Conservation (phyloP, 2,888 invertebrate genomes). For the Carpatolechia fugitivella region DNA sequence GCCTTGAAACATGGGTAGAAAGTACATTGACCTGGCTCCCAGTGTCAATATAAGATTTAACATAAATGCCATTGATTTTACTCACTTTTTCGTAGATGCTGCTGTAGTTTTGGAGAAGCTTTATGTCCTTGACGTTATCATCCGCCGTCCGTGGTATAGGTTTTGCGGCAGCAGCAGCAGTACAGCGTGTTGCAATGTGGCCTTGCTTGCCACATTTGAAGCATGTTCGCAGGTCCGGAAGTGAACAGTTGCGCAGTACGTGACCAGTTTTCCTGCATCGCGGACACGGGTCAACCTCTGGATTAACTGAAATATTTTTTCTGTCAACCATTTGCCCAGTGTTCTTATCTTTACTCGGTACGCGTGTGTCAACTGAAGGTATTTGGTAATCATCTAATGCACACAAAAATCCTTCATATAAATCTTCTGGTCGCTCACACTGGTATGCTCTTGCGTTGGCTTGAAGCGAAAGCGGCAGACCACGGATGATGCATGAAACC, state of each 20-base stretch:
- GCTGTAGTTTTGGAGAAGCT: constrained; percentile 21
- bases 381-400: constrained; percentile 29
- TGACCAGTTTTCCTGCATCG: constrained; percentile 25
- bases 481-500: constrained; percentile 28
- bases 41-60: constrained; percentile 12
- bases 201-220: constrained; percentile 25
- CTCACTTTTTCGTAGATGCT: constrained; percentile 18
- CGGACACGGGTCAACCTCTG: constrained; percentile 18
- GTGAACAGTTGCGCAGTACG: constrained; percentile 15
- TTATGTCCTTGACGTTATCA: not conserved
- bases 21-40: constrained; percentile 6
- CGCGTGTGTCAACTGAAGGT: not conserved
- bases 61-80: constrained; percentile 16
- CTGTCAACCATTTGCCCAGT: not conserved
- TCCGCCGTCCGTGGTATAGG: not conserved
- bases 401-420: constrained; percentile 26
- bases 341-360: constrained; percentile 9
- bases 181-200: constrained; percentile 22
- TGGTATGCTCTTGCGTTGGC: constrained; percentile 30
- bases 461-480: constrained; percentile 25
- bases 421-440: constrained; percentile 27
- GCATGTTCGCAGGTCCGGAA: constrained; percentile 22
- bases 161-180: not conserved
- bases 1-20: not conserved
- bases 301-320: not conserved